A percentile compares a stretch with the other conserved stretches of the same genome.
Evolutionary conservation across 2,113 vertebrate species (phyloP).

Genomic region (Micronycteris hirsuta): DNA sequence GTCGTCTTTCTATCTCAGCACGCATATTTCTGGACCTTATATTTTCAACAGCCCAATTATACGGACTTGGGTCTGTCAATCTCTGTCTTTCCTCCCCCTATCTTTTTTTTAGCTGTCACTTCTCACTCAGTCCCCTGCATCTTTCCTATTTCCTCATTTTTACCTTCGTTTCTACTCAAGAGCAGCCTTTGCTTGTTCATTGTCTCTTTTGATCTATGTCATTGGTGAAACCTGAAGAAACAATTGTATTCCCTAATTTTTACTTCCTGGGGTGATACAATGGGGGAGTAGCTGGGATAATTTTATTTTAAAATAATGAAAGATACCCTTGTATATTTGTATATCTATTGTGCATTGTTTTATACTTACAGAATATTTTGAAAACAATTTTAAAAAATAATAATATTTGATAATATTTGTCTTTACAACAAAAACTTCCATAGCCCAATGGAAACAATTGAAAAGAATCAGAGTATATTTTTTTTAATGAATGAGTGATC

Average conservation of each 20-base stretch:
- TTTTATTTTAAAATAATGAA: slow-evolving; percentile 48
- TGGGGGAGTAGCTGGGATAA: neutral
- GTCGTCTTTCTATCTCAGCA: neutral
- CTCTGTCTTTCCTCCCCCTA: neutral
- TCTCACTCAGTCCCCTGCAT: neutral
- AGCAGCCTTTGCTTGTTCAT: neutral
- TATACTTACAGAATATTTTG: slow-evolving; percentile 20
- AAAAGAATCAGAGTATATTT: neutral
- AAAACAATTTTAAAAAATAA: slow-evolving; percentile 8
- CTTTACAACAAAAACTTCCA: neutral
- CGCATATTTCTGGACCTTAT: neutral
- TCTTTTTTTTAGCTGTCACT: neutral
- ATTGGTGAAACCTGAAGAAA: slow-evolving; percentile 25
- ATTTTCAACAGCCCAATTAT: neutral
- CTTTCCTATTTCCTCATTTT: neutral
- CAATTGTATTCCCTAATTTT: slow-evolving; percentile 16
- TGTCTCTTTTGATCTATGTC: neutral
- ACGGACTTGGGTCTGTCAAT: neutral
- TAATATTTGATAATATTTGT: neutral
- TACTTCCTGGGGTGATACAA: neutral
- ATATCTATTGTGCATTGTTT: neutral
- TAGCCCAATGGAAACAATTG: neutral
- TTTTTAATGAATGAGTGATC: neutral
- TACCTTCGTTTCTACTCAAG: neutral
- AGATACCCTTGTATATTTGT: neutral